Conservation (phyloP, 2,797 vertebrate genomes). For the Sus cebifrons region DNA sequence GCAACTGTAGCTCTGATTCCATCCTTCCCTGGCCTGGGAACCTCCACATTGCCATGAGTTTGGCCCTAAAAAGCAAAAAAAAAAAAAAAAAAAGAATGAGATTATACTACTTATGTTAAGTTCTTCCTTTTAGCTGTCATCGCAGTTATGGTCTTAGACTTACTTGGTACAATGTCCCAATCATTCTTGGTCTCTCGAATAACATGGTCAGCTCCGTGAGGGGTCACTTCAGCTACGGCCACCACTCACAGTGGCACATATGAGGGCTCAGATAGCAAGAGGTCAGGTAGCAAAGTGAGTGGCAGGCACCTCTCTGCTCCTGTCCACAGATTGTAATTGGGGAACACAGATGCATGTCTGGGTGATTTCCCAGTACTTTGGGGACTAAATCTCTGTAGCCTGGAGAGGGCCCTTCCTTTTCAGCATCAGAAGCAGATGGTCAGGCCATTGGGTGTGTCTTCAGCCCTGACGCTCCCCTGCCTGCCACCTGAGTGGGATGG, state of each 20-base stretch:
- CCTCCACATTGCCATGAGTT: no score
- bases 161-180: background rate
- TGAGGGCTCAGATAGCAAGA: background rate
- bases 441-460: background rate
- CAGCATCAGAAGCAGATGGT: background rate
- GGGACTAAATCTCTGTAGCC: background rate
- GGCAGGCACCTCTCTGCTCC: background rate
- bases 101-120: background rate
- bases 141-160: background rate
- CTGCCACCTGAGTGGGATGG: background rate
- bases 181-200: background rate
- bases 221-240: background rate
- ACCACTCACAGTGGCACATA: accelerated
- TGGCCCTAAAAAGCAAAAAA: no score
- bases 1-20: no score
- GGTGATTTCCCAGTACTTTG: accelerated
- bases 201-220: background rate
- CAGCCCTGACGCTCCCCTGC: background rate
- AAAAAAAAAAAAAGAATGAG: no score
- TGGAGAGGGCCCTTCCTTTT: background rate
- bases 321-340: background rate
- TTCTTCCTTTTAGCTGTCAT: background rate
- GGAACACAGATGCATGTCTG: background rate
- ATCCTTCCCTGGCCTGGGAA: no score
- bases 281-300: background rate